These are phyloP conservation scores for Gisinianus flammeolus DNA, from an alignment of 2,888 invertebrate genomes.

Conservation along the genomic window DNA sequence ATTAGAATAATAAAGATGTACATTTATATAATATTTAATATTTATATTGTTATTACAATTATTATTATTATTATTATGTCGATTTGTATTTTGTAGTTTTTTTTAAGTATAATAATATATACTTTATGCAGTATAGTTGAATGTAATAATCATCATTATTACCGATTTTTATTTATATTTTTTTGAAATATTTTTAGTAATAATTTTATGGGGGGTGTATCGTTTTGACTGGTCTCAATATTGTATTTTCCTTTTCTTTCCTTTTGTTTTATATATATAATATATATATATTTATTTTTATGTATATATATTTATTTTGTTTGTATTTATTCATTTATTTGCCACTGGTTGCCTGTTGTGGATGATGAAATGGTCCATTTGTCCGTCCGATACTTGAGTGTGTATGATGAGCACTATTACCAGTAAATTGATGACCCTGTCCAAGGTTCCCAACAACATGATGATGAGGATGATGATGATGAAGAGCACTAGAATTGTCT, in stretches of 20 bases:
- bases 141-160: no score
- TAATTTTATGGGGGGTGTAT: no score
- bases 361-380: background rate
- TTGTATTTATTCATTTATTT: constrained; percentile 14
- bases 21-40: background rate
- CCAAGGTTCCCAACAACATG: background rate
- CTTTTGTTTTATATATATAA: no score
- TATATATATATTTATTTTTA: background rate
- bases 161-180: no score
- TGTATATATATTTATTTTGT: background rate
- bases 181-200: no score
- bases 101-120: background rate
- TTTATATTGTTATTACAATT: background rate
- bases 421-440: background rate
- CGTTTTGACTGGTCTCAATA: no score
- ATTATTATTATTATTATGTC: background rate
- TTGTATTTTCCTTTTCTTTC: no score
- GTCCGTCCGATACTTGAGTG: background rate
- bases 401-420: background rate
- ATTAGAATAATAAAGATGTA: no score
- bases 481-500: background rate
- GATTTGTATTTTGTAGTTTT: background rate
- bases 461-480: no score
- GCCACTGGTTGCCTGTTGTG: constrained; percentile 39
- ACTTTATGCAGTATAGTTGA: no score